These are phyloP conservation scores for Brachypterus glaber DNA, from an alignment of 2,888 invertebrate genomes.

Conservation along the genomic window DNA sequence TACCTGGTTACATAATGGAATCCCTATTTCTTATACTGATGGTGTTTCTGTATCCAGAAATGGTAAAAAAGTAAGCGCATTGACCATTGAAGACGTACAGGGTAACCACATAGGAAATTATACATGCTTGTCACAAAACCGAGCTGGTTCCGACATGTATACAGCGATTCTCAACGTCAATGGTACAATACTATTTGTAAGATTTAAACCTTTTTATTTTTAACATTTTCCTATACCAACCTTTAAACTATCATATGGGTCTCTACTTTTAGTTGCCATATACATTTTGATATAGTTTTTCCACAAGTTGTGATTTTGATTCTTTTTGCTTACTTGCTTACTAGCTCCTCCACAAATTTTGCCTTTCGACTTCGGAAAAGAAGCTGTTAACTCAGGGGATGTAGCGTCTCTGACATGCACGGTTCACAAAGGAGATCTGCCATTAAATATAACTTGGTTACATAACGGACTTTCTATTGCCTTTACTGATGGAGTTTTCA, in stretches of 20 bases:
- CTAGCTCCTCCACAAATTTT: slow-evolving; percentile 43
- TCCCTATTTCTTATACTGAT: slow-evolving; percentile 37
- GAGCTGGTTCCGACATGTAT: slow-evolving; percentile 45
- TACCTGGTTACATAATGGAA: slow-evolving; percentile 63
- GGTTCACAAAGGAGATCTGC: slow-evolving; percentile 52
- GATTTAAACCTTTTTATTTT: too few species aligned
- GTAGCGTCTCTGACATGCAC: slow-evolving; percentile 51
- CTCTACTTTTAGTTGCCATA: too few species aligned
- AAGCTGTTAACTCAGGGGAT: slow-evolving; percentile 51
- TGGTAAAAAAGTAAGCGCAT: slow-evolving; percentile 48
- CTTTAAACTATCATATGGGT: too few species aligned
- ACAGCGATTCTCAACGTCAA: slow-evolving; percentile 47
- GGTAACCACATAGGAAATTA: slow-evolving; percentile 66
- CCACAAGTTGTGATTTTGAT: too few species aligned
- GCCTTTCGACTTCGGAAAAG: slow-evolving; percentile 50
- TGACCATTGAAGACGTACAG: slow-evolving; percentile 59
- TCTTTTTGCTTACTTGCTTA: too few species aligned
- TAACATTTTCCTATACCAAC: too few species aligned
- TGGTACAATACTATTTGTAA: too few species aligned
- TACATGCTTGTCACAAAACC: slow-evolving; percentile 59
- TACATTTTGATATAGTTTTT: too few species aligned
- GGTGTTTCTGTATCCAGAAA: slow-evolving; percentile 43
- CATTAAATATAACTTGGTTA: slow-evolving; percentile 50
- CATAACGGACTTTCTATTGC: slow-evolving; percentile 45
- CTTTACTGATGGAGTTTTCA: slow-evolving; percentile 49